phyloP scores from a whole-genome alignment of 2,113 vertebrate species.

The Ictalurus punctatus region DNA sequence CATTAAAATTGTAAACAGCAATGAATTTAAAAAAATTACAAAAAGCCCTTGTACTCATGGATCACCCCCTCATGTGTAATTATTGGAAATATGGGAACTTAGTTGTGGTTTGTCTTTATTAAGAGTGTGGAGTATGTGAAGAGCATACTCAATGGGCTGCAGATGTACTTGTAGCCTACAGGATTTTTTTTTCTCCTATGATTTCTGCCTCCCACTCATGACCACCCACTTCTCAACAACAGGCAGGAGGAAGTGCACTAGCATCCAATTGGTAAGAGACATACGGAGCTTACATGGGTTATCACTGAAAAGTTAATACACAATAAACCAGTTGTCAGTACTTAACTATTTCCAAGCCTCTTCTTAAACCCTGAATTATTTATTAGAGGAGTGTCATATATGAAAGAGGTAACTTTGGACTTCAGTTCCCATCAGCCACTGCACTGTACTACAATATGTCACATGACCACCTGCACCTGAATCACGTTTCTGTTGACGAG shows the following conservation, averaged over 20 bases:
- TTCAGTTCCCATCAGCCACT: no score
- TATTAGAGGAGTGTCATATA: not conserved
- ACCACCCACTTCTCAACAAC: slow-evolving; percentile 60
- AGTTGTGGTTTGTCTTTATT: slow-evolving; percentile 42
- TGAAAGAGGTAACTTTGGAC: no score
- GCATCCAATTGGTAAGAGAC: not conserved
- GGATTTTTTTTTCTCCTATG: slow-evolving; percentile 57
- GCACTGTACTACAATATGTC: no score
- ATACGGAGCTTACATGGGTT: slow-evolving; percentile 1
- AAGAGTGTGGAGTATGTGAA: slow-evolving; percentile 61
- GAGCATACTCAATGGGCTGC: slow-evolving; percentile 70
- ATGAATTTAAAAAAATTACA: not conserved
- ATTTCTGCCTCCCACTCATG: slow-evolving; percentile 70
- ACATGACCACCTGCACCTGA: no score
- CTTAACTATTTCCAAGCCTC: not conserved
- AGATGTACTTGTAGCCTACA: slow-evolving; percentile 69
- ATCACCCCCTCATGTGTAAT: slow-evolving; percentile 14
- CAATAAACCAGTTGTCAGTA: slow-evolving; percentile 7
- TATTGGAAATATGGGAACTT: slow-evolving; percentile 35
- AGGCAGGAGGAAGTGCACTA: slow-evolving; percentile 1
- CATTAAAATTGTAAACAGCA: slow-evolving; percentile 30
- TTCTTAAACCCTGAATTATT: not conserved
- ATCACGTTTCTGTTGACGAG: no score
- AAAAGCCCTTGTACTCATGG: slow-evolving; percentile 18
- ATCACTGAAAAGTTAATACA: not conserved